Conservation (phyloP, 2,113 vertebrate genomes). For the Rhabdomys dilectus region DNA sequence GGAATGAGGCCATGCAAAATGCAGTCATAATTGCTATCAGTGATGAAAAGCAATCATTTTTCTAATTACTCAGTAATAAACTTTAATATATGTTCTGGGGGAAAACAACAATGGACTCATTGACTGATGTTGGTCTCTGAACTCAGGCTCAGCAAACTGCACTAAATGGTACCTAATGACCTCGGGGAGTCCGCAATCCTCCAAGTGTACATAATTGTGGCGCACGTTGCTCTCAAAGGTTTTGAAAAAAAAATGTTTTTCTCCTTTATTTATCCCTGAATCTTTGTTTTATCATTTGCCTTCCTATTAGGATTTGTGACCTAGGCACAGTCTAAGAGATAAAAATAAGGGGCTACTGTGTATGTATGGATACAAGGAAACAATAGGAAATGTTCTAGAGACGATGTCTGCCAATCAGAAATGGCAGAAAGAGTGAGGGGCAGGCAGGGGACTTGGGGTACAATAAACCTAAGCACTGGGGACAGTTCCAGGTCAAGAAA, state of each 20-base stretch:
- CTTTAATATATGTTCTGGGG: conserved; percentile 58
- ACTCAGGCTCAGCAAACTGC: neutral
- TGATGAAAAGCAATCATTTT: conserved; percentile 70
- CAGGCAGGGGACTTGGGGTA: neutral
- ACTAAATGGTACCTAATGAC: conserved; percentile 57
- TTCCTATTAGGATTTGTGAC: neutral
- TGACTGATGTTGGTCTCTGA: conserved; percentile 58
- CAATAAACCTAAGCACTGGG: neutral
- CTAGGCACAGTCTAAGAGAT: neutral
- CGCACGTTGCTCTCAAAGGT: neutral
- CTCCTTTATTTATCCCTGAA: conserved; percentile 4
- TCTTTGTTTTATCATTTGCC: neutral
- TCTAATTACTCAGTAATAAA: conserved; percentile 72
- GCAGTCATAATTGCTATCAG: conserved; percentile 54
- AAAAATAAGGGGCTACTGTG: neutral
- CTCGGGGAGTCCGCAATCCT: conserved; percentile 38
- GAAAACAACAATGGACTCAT: conserved; percentile 68
- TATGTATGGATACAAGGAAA: neutral
- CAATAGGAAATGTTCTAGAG: neutral
- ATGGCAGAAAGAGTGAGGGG: neutral
- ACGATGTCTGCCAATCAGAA: neutral
- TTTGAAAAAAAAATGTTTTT: neutral
- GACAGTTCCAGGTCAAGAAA: neutral
- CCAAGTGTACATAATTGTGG: conserved; percentile 33
- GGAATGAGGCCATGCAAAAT: conserved; percentile 24